phyloP scores from a whole-genome alignment of 2,797 vertebrate species.

The Lerista edwardsae region DNA sequence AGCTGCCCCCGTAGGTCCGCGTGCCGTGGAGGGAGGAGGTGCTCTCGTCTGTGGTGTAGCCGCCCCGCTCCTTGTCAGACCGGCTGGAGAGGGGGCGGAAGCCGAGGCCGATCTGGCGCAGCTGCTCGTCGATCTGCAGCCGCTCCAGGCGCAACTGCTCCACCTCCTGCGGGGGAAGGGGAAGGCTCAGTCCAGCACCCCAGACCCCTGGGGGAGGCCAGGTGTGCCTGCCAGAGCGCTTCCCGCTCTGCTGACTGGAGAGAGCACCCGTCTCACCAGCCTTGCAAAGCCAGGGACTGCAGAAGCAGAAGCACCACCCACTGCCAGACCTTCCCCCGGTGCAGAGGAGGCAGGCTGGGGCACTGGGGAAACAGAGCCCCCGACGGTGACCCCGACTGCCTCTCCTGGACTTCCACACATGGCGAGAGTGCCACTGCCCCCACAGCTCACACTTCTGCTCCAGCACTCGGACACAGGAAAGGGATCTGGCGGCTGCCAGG shows the following conservation, averaged over 20 bases:
- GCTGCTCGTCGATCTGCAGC: slow-evolving; percentile 91
- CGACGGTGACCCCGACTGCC: too few relatives aligned
- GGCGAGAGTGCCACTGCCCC: background rate
- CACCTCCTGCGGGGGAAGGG: slow-evolving; percentile 80
- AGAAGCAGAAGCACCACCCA: too few relatives aligned
- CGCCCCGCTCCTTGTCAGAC: slow-evolving; percentile 75
- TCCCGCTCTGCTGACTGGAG: too few relatives aligned
- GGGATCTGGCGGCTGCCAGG: background rate
- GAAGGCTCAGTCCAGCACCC: background rate
- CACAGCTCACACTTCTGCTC: too few relatives aligned
- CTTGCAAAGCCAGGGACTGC: too few relatives aligned
- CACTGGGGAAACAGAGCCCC: too few relatives aligned
- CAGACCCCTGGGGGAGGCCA: too few relatives aligned
- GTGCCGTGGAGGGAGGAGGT: slow-evolving; percentile 81
- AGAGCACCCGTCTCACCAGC: too few relatives aligned
- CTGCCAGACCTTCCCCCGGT: too few relatives aligned
- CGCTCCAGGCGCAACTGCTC: slow-evolving; percentile 90
- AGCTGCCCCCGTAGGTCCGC: slow-evolving; percentile 86
- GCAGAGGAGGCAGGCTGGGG: too few relatives aligned
- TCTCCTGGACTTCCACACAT: too few relatives aligned
- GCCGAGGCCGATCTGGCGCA: slow-evolving; percentile 90
- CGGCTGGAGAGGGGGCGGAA: slow-evolving; percentile 83
- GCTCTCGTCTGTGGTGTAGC: slow-evolving; percentile 87
- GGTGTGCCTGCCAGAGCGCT: too few relatives aligned
- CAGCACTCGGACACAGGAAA: background rate